These are phyloP conservation scores for Coelogynopora nodosa DNA, from an alignment of 2,888 invertebrate species.

Conservation along the genomic window DNA sequence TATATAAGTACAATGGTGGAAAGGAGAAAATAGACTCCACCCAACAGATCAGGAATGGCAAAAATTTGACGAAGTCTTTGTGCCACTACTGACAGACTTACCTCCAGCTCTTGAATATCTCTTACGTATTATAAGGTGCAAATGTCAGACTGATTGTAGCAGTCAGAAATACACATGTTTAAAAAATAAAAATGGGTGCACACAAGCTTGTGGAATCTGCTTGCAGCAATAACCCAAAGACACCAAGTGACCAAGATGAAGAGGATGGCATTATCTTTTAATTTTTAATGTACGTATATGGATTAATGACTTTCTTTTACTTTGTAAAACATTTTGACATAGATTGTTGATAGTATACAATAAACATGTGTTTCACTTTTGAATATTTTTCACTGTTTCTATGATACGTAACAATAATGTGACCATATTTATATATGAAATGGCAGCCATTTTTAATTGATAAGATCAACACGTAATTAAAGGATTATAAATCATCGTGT, in stretches of 20 bases:
- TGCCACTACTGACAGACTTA: not conserved
- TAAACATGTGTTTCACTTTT: not conserved
- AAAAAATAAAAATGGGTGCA: not conserved
- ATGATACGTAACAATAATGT: not conserved
- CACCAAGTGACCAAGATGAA: not conserved
- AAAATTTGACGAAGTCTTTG: not conserved
- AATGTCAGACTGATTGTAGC: not conserved
- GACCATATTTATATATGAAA: not conserved
- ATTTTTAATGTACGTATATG: not conserved
- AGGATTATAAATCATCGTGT: not conserved
- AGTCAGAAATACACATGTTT: not conserved
- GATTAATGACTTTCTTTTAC: not conserved
- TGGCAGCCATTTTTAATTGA: not conserved
- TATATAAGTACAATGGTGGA: not conserved
- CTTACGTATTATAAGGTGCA: slow-evolving; percentile 1
- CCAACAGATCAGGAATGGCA: not conserved
- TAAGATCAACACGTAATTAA: not conserved
- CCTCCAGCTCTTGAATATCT: not conserved
- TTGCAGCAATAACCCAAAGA: not conserved
- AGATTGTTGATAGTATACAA: not conserved
- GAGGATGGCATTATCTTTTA: not conserved
- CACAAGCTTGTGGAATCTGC: slow-evolving; percentile 5
- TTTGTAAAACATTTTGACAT: not conserved
- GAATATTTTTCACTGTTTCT: not conserved
- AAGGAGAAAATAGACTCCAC: not conserved